A percentile compares a stretch with the other conserved stretches of the same genome.
These are phyloP conservation scores for Mythimna loreyi DNA, from an alignment of 2,888 invertebrate genomes.

Conservation along the genomic window DNA sequence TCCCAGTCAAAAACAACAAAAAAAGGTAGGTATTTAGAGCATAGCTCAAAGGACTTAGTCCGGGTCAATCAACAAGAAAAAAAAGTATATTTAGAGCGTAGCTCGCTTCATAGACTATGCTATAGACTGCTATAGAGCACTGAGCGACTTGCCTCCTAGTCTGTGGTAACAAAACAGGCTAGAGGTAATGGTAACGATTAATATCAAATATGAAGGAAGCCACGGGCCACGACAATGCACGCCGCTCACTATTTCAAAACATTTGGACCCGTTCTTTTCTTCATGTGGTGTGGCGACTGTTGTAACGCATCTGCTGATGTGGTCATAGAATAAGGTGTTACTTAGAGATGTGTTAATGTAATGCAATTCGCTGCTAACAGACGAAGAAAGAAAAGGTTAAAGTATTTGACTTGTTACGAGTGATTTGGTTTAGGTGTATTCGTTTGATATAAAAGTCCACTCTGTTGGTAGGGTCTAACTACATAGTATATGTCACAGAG, in stretches of 20 bases:
- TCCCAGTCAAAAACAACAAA: too few species aligned
- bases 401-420: background rate
- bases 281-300: constrained; percentile 52
- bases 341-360: constrained; percentile 22
- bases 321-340: constrained; percentile 27
- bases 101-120: constrained; percentile 1
- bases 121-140: too few species aligned
- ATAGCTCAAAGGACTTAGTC: too few species aligned
- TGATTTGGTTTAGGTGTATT: too few species aligned
- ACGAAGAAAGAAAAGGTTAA: background rate
- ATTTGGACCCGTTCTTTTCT: constrained; percentile 59
- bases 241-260: constrained; percentile 75
- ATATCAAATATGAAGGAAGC: constrained; percentile 70
- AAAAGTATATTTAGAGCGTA: background rate
- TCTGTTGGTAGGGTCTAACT: too few species aligned
- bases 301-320: constrained; percentile 44
- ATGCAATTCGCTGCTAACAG: constrained; percentile 14
- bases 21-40: too few species aligned
- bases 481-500: too few species aligned
- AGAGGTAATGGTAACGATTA: constrained; percentile 57
- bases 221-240: constrained; percentile 65
- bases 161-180: constrained; percentile 22
- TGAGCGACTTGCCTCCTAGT: constrained; percentile 3
- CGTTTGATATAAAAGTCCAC: too few species aligned
- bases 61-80: too few species aligned